Conservation (phyloP, 2,797 vertebrate genomes). For the Glossophaga mutica region DNA sequence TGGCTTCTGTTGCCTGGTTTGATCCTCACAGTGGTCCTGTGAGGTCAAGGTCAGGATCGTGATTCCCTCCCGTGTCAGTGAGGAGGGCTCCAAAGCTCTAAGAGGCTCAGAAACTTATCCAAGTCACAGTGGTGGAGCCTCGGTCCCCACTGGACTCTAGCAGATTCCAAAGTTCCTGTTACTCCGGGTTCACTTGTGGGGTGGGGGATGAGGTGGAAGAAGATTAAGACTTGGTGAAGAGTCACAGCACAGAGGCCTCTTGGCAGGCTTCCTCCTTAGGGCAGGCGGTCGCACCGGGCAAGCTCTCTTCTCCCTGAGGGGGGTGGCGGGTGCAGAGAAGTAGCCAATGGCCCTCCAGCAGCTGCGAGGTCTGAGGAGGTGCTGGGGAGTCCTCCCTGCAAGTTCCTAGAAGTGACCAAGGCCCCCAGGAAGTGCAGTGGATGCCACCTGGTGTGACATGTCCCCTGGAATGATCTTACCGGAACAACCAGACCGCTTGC, state of each 20-base stretch:
- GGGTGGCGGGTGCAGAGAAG: neutral
- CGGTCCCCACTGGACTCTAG: neutral
- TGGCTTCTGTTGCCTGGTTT: neutral
- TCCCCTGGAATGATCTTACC: neutral
- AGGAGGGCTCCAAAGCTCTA: neutral
- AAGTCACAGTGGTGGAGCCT: neutral
- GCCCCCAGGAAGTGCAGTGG: neutral
- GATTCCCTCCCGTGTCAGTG: too few species aligned
- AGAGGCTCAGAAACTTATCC: neutral
- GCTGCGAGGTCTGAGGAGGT: too few species aligned
- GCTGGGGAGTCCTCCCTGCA: neutral
- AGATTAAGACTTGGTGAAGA: neutral
- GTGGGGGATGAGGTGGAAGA: neutral
- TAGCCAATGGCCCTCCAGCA: accelerated
- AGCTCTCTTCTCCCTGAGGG: neutral
- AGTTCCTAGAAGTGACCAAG: neutral
- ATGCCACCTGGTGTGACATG: neutral
- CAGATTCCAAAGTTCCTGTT: neutral
- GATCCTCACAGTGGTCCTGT: neutral
- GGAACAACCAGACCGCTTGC: neutral
- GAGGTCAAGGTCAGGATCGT: neutral
- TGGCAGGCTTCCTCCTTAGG: neutral
- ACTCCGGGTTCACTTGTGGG: too few species aligned
- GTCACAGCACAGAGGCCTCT: neutral
- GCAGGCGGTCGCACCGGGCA: too few species aligned